phyloP scores from a whole-genome alignment of 2,797 vertebrate species.

The Tenualosa ilisha region DNA sequence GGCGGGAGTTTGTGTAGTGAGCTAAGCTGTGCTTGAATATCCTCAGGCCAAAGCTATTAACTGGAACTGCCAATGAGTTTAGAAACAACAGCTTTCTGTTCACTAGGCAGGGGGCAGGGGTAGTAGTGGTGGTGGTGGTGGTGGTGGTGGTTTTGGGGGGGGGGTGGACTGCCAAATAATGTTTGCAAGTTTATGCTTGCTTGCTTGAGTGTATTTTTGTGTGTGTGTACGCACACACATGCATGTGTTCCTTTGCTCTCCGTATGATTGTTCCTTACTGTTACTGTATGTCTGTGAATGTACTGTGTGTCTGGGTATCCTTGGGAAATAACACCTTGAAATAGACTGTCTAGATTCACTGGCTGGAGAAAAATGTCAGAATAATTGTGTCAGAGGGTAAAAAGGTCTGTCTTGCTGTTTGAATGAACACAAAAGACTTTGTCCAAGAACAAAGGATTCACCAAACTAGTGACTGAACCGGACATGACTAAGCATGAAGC shows the following conservation, averaged over 20 bases:
- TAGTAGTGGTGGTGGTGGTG: too few species aligned
- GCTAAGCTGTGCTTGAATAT: conserved; percentile 11
- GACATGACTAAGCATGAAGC: not conserved
- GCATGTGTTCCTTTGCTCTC: too few species aligned
- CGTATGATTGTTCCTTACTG: not conserved
- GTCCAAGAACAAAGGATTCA: not conserved
- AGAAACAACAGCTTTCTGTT: conserved; percentile 7
- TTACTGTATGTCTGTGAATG: not conserved
- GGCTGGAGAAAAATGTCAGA: not conserved
- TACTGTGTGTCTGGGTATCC: not conserved
- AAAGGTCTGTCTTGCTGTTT: not conserved
- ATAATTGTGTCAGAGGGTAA: not conserved
- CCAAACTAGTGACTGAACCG: not conserved
- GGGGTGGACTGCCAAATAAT: not conserved
- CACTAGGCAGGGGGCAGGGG: not conserved
- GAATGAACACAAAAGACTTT: not conserved
- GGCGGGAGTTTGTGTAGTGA: not conserved
- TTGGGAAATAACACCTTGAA: not conserved
- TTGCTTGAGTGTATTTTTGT: not conserved
- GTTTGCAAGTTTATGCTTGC: not conserved
- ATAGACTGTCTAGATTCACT: not conserved
- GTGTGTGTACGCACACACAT: not conserved
- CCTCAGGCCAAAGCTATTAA: conserved; percentile 21
- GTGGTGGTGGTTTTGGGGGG: too few species aligned
- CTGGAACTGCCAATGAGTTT: conserved; percentile 14